These are phyloP conservation scores for Tiliqua scincoides DNA, from an alignment of 2,113 vertebrate species.

Conservation along the genomic window DNA sequence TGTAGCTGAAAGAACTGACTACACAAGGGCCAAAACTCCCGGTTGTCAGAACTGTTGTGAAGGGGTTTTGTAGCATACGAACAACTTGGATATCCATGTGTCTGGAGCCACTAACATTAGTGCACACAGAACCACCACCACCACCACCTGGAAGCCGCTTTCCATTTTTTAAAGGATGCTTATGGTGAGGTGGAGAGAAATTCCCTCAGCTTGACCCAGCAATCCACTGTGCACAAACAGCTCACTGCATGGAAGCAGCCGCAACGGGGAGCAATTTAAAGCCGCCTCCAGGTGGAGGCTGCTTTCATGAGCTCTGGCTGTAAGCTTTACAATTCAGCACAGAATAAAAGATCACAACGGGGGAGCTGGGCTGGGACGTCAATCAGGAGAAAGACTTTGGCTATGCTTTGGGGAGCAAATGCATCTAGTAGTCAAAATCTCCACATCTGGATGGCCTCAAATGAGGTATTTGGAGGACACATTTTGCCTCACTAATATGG, in stretches of 20 bases:
- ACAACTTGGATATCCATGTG: background rate
- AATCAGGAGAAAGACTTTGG: slow-evolving; percentile 9
- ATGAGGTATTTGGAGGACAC: background rate
- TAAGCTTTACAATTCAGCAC: background rate
- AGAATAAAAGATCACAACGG: slow-evolving; percentile 15
- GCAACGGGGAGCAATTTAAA: background rate
- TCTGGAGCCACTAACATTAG: background rate
- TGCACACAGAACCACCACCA: background rate
- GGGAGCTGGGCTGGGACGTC: background rate
- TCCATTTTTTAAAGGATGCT: background rate
- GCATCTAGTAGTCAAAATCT: background rate
- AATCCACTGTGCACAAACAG: background rate
- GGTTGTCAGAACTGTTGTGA: too few species aligned
- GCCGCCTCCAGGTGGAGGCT: background rate
- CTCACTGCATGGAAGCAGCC: background rate
- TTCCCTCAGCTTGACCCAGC: background rate
- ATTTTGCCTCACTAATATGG: background rate
- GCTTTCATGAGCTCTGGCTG: slow-evolving; percentile 12
- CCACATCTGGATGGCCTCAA: background rate
- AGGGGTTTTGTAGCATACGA: background rate
- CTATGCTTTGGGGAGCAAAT: background rate
- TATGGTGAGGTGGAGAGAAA: background rate
- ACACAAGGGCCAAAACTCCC: background rate
- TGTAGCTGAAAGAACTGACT: too few species aligned
- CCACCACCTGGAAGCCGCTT: background rate